A percentile compares a stretch with the other conserved stretches of the same genome.
phyloP scores from a whole-genome alignment of 2,113 vertebrate species.

The Lycaon pictus region DNA sequence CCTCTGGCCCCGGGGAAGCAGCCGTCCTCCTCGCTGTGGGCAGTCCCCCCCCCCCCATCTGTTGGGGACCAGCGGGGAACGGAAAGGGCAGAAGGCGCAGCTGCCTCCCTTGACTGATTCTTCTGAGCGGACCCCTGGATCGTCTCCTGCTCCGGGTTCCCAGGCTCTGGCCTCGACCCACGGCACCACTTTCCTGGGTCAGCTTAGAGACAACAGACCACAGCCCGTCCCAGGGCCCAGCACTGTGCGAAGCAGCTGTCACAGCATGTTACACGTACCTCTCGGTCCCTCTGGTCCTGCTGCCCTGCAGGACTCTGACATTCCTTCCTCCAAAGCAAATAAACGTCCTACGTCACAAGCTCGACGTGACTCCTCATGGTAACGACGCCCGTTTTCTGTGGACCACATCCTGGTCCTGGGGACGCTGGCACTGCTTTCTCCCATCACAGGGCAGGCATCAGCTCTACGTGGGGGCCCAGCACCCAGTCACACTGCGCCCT shows the following conservation, averaged over 20 bases:
- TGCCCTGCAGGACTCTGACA: neutral
- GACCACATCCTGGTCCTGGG: neutral
- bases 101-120: neutral
- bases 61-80: neutral
- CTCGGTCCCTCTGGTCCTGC: neutral
- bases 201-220: neutral
- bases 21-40: neutral
- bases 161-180: neutral
- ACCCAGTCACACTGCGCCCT: neutral
- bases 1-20: neutral
- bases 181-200: neutral
- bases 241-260: neutral
- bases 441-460: neutral
- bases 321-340: neutral
- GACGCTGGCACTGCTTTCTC: neutral
- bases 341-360: accelerated
- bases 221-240: neutral
- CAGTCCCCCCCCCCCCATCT: neutral
- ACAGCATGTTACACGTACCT: too few species aligned
- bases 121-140: neutral
- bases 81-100: neutral
- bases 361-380: neutral
- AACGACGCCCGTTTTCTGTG: neutral
- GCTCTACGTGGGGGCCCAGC: accelerated
- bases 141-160: neutral